phyloP scores from a whole-genome alignment of 2,888 invertebrate genomes.

The Glaucopsyche alexis region DNA sequence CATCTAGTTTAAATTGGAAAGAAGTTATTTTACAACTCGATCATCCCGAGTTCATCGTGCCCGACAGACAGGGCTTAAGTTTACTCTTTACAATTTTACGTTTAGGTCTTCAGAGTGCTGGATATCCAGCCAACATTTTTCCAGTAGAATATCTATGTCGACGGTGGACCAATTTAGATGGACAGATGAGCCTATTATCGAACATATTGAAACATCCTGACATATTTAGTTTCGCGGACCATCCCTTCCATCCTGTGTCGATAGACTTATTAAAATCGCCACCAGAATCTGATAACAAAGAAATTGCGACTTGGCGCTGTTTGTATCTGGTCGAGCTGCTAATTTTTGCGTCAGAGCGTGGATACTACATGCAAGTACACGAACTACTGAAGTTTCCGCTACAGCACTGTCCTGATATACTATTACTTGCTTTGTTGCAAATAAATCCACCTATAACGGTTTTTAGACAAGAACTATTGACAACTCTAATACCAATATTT shows the following conservation, averaged over 20 bases:
- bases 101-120: slow-evolving; percentile 88
- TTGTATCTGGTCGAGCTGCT: slow-evolving; percentile 94
- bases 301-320: slow-evolving; percentile 95
- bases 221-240: slow-evolving; percentile 96
- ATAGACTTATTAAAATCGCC: slow-evolving; percentile 95
- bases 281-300: slow-evolving; percentile 97
- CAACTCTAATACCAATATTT: slow-evolving; percentile 94
- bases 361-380: slow-evolving; percentile 89
- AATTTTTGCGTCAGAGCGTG: slow-evolving; percentile 92
- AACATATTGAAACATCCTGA: slow-evolving; percentile 94
- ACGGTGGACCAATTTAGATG: slow-evolving; percentile 95
- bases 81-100: slow-evolving; percentile 91
- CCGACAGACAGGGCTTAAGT: slow-evolving; percentile 91
- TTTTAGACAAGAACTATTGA: slow-evolving; percentile 91
- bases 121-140: slow-evolving; percentile 85
- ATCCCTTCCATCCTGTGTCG: slow-evolving; percentile 91
- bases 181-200: slow-evolving; percentile 93
- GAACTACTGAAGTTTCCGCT: slow-evolving; percentile 96
- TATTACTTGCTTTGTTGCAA: slow-evolving; percentile 93
- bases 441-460: slow-evolving; percentile 89
- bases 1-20: slow-evolving; percentile 93
- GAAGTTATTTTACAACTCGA: slow-evolving; percentile 96
- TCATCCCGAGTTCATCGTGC: slow-evolving; percentile 92
- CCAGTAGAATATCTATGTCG: slow-evolving; percentile 95
- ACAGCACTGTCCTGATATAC: slow-evolving; percentile 96